A percentile compares a stretch with the other conserved stretches of the same genome.
phyloP scores from a whole-genome alignment of 2,113 vertebrate species.

The Gracilinanus agilis region DNA sequence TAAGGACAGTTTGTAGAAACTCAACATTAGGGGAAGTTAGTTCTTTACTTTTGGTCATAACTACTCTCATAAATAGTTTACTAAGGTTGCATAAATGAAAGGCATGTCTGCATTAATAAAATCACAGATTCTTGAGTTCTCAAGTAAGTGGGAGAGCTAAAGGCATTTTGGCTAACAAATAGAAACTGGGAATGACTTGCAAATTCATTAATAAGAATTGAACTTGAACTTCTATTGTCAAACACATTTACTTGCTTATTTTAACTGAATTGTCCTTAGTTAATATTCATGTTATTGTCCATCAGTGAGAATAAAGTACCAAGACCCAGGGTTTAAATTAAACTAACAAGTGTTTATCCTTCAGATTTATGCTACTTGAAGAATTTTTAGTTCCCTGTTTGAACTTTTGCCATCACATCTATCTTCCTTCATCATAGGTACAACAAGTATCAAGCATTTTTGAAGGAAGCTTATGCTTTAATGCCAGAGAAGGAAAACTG shows the following conservation, averaged over 20 bases:
- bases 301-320: not conserved
- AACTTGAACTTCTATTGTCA: not conserved
- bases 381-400: slow-evolving; percentile 26
- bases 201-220: not conserved
- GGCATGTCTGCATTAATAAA: not conserved
- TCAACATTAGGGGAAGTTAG: not conserved
- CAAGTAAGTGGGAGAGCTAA: no score
- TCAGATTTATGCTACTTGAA: slow-evolving; percentile 44
- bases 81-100: not conserved
- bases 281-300: slow-evolving; percentile 45
- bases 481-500: not conserved
- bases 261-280: slow-evolving; percentile 32
- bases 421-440: not conserved
- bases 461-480: not conserved
- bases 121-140: not conserved
- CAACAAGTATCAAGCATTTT: not conserved
- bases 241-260: slow-evolving; percentile 23
- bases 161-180: not conserved
- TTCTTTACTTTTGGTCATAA: not conserved
- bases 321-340: slow-evolving; percentile 55
- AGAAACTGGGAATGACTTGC: not conserved
- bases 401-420: not conserved
- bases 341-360: slow-evolving; percentile 39
- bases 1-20: not conserved
- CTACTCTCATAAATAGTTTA: not conserved